These are phyloP conservation scores for Mus pahari DNA, from an alignment of 2,113 vertebrate genomes.

Conservation along the genomic window DNA sequence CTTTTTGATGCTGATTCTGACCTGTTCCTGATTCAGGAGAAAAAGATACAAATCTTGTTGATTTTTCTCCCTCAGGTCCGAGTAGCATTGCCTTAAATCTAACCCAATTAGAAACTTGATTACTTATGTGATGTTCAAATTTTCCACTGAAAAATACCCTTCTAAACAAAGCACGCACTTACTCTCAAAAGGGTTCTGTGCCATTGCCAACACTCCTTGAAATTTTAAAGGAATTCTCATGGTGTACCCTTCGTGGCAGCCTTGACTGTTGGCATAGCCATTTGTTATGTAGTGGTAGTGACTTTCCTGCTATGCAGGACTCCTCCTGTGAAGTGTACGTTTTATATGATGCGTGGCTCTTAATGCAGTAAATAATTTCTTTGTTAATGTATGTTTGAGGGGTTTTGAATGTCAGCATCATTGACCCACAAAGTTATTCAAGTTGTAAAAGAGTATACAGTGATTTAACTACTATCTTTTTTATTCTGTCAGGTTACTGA, in stretches of 20 bases:
- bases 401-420: conserved; percentile 80
- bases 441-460: conserved; percentile 79
- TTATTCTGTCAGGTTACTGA: conserved; percentile 83
- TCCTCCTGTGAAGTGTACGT: conserved; percentile 83
- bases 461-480: conserved; percentile 83
- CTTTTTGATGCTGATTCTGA: conserved; percentile 61
- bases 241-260: conserved; percentile 77
- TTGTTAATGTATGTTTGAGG: conserved; percentile 70
- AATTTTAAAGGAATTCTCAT: conserved; percentile 69
- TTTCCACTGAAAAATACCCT: conserved; percentile 73
- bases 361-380: conserved; percentile 81
- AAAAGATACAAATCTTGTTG: conserved; percentile 45
- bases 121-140: conserved; percentile 71
- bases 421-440: conserved; percentile 74
- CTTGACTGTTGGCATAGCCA: conserved; percentile 81
- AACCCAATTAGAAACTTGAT: conserved; percentile 70
- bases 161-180: conserved; percentile 59
- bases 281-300: conserved; percentile 83
- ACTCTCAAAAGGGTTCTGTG: conserved; percentile 76
- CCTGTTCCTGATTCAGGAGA: conserved; percentile 73
- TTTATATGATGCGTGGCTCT: conserved; percentile 85
- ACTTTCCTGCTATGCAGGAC: conserved; percentile 89
- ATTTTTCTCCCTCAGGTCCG: conserved; percentile 80
- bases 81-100: conserved; percentile 88
- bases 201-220: conserved; percentile 74